These are phyloP conservation scores for Ferdinandea cuprea DNA, from an alignment of 2,888 invertebrate species.

Conservation along the genomic window DNA sequence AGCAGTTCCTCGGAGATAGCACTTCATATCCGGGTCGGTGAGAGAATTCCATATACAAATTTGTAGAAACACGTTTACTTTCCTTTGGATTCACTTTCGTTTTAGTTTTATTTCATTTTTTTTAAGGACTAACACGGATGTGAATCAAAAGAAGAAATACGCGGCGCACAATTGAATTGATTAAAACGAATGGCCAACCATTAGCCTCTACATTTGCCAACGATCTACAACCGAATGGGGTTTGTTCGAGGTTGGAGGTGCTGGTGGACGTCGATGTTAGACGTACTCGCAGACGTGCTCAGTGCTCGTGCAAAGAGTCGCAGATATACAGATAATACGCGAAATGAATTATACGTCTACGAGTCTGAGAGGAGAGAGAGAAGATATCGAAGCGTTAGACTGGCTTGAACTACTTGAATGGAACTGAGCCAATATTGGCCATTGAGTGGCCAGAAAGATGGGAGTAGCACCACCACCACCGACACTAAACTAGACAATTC, in stretches of 20 bases:
- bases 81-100: slow-evolving; percentile 30
- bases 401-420: slow-evolving; percentile 69
- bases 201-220: slow-evolving; percentile 64
- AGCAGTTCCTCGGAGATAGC: slow-evolving; percentile 50
- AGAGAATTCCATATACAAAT: slow-evolving; percentile 35
- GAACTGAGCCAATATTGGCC: slow-evolving; percentile 69
- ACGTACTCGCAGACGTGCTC: neutral
- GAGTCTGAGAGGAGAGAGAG: slow-evolving; percentile 36
- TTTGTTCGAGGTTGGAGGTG: slow-evolving; percentile 28
- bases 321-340: slow-evolving; percentile 27
- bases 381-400: slow-evolving; percentile 60
- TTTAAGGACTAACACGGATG: slow-evolving; percentile 62
- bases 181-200: slow-evolving; percentile 49
- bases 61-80: slow-evolving; percentile 47
- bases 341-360: slow-evolving; percentile 9
- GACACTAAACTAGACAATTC: slow-evolving; percentile 19
- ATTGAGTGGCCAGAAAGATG: slow-evolving; percentile 57
- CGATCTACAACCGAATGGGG: slow-evolving; percentile 68
- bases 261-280: neutral
- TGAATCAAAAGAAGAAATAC: slow-evolving; percentile 11
- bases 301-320: neutral
- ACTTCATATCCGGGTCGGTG: slow-evolving; percentile 57
- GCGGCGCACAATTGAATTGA: slow-evolving; percentile 35
- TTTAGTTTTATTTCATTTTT: slow-evolving; percentile 19
- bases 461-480: too few species aligned